Evolutionary conservation across 2,888 invertebrate genomes (phyloP), one percentile per base, ranked within the genome.

Genomic region (Stomorhina lunata): DNA sequence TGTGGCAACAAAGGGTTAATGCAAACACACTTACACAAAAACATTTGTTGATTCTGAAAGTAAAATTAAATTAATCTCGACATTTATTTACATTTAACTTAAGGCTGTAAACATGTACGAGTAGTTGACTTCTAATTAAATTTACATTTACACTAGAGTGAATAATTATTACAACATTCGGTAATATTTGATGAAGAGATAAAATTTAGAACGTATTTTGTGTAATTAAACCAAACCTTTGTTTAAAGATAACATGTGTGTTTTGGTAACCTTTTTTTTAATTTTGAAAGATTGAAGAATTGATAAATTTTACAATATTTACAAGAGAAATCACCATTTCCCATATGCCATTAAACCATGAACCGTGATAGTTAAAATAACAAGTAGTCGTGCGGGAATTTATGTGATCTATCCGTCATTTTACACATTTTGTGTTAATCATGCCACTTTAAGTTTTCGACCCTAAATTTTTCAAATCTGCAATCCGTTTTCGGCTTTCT

Each of bases 71-170:
- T 63, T 27, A 63, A 63, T 32, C 17, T 63, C 32, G 20, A 25
- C 0, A 9, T 27, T 45, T 45, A 29, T 63, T 45, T 32, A 25
- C 0, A 9, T 27, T 45, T 45, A 29, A 63, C 29, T 45, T 29
- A 29, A 45, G 53, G 4, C 37, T 20, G 12, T 29, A 55, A 40
- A 40, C 25, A n/a, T n/a, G n/a, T n/a, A n/a, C n/a, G n/a, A 50
- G 25, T 29, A 53, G 73, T 53, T 73, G 73, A 53, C 20, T 57
- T 32, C n/a, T 57, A 68, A 66, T 76, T 76, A 68, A 59, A 68
- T 68, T 50, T 50, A 53, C 29, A 68, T 77, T 68, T 61, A 68
- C 68, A 68, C 76, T 68, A 68, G 25, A 61, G 15, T 68, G 40
- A 59, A 61, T 32, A 68, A 68, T 50, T 50, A 68, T 68, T 59